A percentile compares a stretch with the other conserved stretches of the same genome.
Evolutionary conservation across 2,888 invertebrate genomes (phyloP).

Genomic region (Andrena bicolor): DNA sequence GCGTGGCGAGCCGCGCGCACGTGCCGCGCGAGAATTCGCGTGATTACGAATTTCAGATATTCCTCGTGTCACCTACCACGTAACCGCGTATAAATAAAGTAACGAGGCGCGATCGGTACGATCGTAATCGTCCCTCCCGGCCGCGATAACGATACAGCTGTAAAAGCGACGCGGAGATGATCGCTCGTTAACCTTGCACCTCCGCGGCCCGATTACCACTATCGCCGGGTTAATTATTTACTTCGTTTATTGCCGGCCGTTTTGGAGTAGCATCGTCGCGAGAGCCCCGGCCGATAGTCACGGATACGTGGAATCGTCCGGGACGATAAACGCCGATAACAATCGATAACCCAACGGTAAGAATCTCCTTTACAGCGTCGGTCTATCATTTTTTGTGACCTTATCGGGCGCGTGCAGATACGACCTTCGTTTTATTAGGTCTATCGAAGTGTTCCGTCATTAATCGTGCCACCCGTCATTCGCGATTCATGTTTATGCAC

Average conservation of each 20-base stretch:
- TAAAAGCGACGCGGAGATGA: constrained; percentile 24
- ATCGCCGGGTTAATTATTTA: constrained; percentile 47
- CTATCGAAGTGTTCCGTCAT: constrained; percentile 26
- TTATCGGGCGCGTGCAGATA: constrained; percentile 46
- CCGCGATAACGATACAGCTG: constrained; percentile 22
- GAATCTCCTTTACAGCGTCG: constrained; percentile 20
- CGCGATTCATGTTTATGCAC: constrained; percentile 26
- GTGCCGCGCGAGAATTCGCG: constrained; percentile 11
- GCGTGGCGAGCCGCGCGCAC: neutral
- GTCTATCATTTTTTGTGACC: constrained; percentile 36
- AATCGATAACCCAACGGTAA: constrained; percentile 60
- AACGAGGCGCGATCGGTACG: neutral
- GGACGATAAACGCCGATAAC: constrained; percentile 51
- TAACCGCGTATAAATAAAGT: neutral
- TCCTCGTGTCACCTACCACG: neutral
- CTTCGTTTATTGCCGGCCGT: constrained; percentile 6
- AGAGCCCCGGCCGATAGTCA: constrained; percentile 10
- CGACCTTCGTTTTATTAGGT: constrained; percentile 45
- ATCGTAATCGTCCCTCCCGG: constrained; percentile 30
- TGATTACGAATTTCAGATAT: constrained; percentile 8
- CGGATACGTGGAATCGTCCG: constrained; percentile 21
- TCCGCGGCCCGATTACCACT: constrained; percentile 30
- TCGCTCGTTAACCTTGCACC: constrained; percentile 34
- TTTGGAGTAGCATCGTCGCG: constrained; percentile 1
- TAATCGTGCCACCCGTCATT: neutral